Evolutionary conservation across 2,113 vertebrate species (phyloP).

Genomic region (Drymodes brunneopygia): DNA sequence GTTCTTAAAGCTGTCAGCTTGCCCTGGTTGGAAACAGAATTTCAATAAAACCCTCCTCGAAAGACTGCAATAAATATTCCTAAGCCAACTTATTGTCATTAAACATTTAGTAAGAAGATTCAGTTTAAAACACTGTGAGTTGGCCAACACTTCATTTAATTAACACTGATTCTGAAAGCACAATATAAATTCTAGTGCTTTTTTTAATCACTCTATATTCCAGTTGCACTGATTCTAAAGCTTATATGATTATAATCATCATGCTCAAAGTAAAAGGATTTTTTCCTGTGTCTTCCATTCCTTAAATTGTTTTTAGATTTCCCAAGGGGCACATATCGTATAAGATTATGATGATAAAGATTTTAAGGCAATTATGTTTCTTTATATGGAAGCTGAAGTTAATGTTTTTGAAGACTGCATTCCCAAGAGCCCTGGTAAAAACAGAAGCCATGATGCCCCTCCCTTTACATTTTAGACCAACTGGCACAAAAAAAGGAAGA

Average conservation of each 20-base stretch:
- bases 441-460: not conserved
- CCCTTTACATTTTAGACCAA: slow-evolving; percentile 11
- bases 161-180: slow-evolving; percentile 46
- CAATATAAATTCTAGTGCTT: slow-evolving; percentile 49
- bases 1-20: slow-evolving; percentile 17
- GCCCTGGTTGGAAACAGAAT: not conserved
- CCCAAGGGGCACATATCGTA: slow-evolving; percentile 21
- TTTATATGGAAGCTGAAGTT: slow-evolving; percentile 57
- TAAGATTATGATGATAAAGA: slow-evolving; percentile 59
- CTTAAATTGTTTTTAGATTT: slow-evolving; percentile 67
- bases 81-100: slow-evolving; percentile 54
- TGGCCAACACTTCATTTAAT: slow-evolving; percentile 43
- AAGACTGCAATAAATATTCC: slow-evolving; percentile 15
- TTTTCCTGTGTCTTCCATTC: slow-evolving; percentile 31
- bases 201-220: slow-evolving; percentile 46
- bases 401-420: slow-evolving; percentile 33
- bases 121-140: slow-evolving; percentile 1
- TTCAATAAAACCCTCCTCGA: slow-evolving; percentile 31
- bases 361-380: slow-evolving; percentile 65
- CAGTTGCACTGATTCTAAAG: not conserved
- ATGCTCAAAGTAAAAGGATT: slow-evolving; percentile 57
- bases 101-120: slow-evolving; percentile 45
- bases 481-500: slow-evolving; percentile 48
- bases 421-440: slow-evolving; percentile 34
- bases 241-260: slow-evolving; percentile 53